Base-by-base conservation (phyloP, 2,888 invertebrate species). In the Rhingia rostrata region DNA sequence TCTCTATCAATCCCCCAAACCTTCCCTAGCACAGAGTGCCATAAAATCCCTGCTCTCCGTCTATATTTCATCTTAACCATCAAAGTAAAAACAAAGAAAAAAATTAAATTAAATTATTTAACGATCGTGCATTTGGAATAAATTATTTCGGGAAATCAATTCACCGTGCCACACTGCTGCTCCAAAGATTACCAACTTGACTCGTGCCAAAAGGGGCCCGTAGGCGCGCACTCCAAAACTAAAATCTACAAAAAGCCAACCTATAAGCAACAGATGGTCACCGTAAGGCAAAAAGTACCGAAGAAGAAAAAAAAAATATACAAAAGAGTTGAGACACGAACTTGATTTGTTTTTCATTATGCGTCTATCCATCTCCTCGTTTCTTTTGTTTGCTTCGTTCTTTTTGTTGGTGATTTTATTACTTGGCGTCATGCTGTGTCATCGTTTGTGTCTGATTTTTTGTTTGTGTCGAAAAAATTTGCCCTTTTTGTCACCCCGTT, bases 401-500 rank as follows among this genome's bases (percentile, higher is more conserved):
- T 22, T 22, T 22, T 22, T 22, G 22, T 45, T 56, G 45, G 64
- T 75, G 69, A 69, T 81, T 81, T 75, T 81, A 81, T 81, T 81
- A 63, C 63, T 56, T 63, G 80, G 58, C 74, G 63, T 81, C 80
- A 74, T 74, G 74, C 74, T 74, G 80, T 39, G 67, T 75, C 73
- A 67, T 80, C 53, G 60, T 67, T 61, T 67, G 49, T 41, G 22
- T 47, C 22, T 33, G 66, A 45, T 61, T 58, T 60, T 51, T 66
- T 61, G 64, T 49, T 51, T 60, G 69, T 74, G 49, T 74, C 22
- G 74, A 75, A 69, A 75, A 81, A 58, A 75, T 64, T 30, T 81
- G 69, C 63, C 75, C 81, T 75, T 81, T 81, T 69, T 81, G 80
- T 81, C 81, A 75, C 81, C 81, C 75, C 35, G 74, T 80, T 81